Evolutionary conservation across 2,888 invertebrate genomes (phyloP), one percentile per base, ranked within the genome.

Genomic region (Microlaimidae sp.): DNA sequence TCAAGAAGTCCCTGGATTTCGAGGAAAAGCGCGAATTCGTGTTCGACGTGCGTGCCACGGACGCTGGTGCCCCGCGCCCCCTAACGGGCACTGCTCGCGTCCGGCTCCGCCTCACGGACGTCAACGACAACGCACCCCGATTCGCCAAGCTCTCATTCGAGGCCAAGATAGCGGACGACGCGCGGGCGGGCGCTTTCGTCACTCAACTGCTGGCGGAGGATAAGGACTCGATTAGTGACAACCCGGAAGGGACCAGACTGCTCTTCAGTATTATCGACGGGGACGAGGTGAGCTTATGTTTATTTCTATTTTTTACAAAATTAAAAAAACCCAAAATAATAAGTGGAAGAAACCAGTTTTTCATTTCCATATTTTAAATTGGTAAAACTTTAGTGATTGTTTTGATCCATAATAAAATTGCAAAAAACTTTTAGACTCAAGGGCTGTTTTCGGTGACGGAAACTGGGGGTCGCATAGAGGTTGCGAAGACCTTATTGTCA

Each of bases 81-180:
- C 28, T 49, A 21, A 29, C 49, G 17, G 60, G 62, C 7, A 59
- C 60, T n/a, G 62, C 60, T 1, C 51, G 3, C n/a, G 29, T 56
- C 3, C 2, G 24, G 2, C 3, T 56, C 5, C 42, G 23, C 10
- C 78, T 89, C 21, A 74, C 79, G 17, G 89, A 89, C 73, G 81
- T 81, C 64, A 89, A 89, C 69, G 89, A 89, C 71, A 89, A 89
- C 71, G 78, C 80, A 5, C 89, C 89, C 0, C 76, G 78, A 51
- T 89, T 89, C 73, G 76, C 78, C 47, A 84, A 84, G 70, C 74
- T 80, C 51, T 77, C 82, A 1, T 89, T 86, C 71, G 79, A 78
- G 47, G 80, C 83, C 13, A 77, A 81, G 56, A 80, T 87, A 43
- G 77, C 80, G 52, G 90, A 93, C 72, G 84, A 87, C 73, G 80